Base-by-base conservation (phyloP, 2,888 invertebrate species). In the Galerucella calmariensis region DNA sequence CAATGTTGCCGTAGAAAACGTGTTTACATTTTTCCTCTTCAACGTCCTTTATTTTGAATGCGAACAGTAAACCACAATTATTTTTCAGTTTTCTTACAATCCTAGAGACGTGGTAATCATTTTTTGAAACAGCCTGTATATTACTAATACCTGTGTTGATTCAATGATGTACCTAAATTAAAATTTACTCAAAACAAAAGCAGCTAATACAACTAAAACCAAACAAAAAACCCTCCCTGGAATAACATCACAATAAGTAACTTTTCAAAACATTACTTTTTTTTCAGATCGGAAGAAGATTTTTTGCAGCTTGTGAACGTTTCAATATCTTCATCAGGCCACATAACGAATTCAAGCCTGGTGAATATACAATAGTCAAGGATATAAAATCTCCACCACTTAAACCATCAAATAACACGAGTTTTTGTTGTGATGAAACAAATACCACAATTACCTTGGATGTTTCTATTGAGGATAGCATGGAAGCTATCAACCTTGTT, bases 381-480 rank as follows among this genome's bases (percentile, higher is more conserved):
- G 41, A 3, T 0, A 58, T 67, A 11, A 58, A 67, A 16, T 16
- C 24, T 20, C 69, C 69, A 24, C 69, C 69, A 3, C 3, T 3
- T 48, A 5, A 46, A 0, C 69, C 69, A 14, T 2, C 59, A 16
- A 53, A n/a, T 41, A 20, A 8, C 41, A 9, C 9, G 12, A 61
- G 24, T 24, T 41, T 14, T 56, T 24, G 0, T 2, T 6, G 2
- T 16, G 44, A 44, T 24, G 14, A 16, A 14, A 59, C 44, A 12
- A 59, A 24, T n/a, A 69, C 69, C 41, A 62, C 62, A n/a, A 41
- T 62, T 10, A n/a, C n/a, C 10, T 20, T 65, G 41, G 20, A 46
- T 44, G 11, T 65, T 12, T 9, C 10, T n/a, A 62, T 62, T 10
- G n/a, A 65, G 8, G 44, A 20, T 11, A 20, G n/a, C 41, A 9